phyloP scores from a whole-genome alignment of 1,140 invertebrate genomes.

The Mamestra configurata region DNA sequence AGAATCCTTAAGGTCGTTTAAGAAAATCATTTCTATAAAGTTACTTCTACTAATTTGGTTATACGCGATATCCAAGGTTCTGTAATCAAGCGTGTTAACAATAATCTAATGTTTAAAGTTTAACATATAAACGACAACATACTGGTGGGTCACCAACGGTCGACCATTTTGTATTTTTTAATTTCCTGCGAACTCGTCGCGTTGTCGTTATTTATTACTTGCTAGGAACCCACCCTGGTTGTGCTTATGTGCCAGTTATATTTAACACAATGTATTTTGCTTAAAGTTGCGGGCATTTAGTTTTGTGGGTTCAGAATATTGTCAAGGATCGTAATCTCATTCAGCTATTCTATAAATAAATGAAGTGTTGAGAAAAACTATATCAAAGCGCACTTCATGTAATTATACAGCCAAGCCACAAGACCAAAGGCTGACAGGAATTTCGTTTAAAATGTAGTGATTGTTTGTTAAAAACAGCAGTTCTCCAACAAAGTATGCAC shows the following conservation, averaged over 20 bases:
- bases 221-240: constrained; percentile 11
- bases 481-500: constrained; percentile 37
- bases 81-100: background rate
- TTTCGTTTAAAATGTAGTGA: background rate
- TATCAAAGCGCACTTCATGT: too few species aligned
- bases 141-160: constrained; percentile 20
- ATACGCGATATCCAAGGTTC: background rate
- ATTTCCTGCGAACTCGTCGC: constrained; percentile 45
- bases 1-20: constrained; percentile 51
- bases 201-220: constrained; percentile 51
- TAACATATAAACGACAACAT: constrained; percentile 6
- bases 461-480: constrained; percentile 26
- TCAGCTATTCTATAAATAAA: too few species aligned
- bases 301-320: background rate
- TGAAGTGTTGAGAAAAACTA: too few species aligned
- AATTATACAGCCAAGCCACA: background rate
- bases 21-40: background rate
- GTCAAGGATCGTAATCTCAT: background rate
- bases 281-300: background rate
- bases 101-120: constrained; percentile 13
- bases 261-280: constrained; percentile 20
- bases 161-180: constrained; percentile 38
- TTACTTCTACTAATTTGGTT: background rate
- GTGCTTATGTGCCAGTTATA: background rate
- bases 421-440: background rate